Conservation (phyloP, 2,113 vertebrate genomes). For the Chrysochloris asiatica region DNA sequence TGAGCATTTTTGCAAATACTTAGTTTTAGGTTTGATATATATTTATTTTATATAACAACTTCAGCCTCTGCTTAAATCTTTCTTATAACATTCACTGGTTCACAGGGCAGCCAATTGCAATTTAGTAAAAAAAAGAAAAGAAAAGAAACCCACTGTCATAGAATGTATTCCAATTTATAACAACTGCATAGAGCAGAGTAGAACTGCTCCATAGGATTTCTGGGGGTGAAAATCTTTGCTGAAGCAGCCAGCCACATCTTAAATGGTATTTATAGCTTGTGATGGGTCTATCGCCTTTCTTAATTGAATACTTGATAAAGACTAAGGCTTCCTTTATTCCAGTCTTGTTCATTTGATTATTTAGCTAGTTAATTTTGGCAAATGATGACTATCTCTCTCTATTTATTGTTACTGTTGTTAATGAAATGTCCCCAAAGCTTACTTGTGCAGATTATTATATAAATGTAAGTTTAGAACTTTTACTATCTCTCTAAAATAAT, state of each 20-base stretch:
- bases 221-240: too few species aligned
- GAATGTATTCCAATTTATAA: too few species aligned
- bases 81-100: constrained; percentile 15
- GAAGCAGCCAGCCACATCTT: neutral
- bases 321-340: constrained; percentile 4
- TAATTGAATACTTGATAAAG: too few species aligned
- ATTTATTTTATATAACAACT: too few species aligned
- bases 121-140: neutral
- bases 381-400: neutral
- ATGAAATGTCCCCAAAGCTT: neutral
- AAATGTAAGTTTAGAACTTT: neutral
- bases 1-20: too few species aligned
- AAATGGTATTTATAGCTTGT: neutral
- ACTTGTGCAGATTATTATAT: neutral
- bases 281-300: neutral
- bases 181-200: too few species aligned
- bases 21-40: too few species aligned
- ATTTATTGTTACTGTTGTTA: neutral
- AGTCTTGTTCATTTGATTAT: constrained; percentile 4
- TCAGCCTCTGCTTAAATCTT: constrained; percentile 10
- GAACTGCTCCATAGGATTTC: too few species aligned
- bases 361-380: constrained; percentile 22
- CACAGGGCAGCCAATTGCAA: neutral
- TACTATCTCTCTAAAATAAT: constrained; percentile 9
- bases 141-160: too few species aligned